These are phyloP conservation scores for Myodes glareolus DNA, from an alignment of 2,113 vertebrate species.

Conservation along the genomic window DNA sequence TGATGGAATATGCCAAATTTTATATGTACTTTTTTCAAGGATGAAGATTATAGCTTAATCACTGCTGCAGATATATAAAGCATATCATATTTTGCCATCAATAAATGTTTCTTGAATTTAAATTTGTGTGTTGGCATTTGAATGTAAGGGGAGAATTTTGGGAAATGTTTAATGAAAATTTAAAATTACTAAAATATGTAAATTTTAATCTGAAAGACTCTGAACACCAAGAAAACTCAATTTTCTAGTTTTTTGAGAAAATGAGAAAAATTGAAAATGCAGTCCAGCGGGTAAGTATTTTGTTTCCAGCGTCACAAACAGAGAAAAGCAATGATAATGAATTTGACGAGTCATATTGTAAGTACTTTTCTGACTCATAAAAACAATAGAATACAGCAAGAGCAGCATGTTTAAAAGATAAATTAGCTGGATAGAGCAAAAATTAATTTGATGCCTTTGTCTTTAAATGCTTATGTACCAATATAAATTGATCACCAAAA, in stretches of 20 bases:
- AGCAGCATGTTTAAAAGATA: not conserved
- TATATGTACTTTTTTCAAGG: not conserved
- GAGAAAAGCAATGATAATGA: not conserved
- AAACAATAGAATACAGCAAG: not conserved
- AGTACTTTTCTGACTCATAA: not conserved
- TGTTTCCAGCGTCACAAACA: not conserved
- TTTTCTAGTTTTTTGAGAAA: not conserved
- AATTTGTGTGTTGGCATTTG: slow-evolving; percentile 6
- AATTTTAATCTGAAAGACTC: not conserved
- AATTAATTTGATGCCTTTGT: not conserved
- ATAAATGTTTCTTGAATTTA: slow-evolving; percentile 35
- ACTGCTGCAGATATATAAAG: not conserved
- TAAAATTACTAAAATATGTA: not conserved
- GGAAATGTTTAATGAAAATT: slow-evolving; percentile 32
- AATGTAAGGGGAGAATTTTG: slow-evolving; percentile 22
- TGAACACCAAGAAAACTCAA: not conserved
- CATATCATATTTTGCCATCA: not conserved
- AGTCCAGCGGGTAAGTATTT: not conserved
- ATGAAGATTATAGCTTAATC: not conserved
- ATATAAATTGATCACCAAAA: not conserved
- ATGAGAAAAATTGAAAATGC: not conserved
- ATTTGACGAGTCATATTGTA: not conserved
- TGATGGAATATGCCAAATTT: not conserved
- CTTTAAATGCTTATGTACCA: not conserved
- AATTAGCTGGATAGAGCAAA: not conserved